A percentile compares a stretch with the other conserved stretches of the same genome.
phyloP scores from a whole-genome alignment of 2,888 invertebrate species.

The Brachyopa scutellaris region DNA sequence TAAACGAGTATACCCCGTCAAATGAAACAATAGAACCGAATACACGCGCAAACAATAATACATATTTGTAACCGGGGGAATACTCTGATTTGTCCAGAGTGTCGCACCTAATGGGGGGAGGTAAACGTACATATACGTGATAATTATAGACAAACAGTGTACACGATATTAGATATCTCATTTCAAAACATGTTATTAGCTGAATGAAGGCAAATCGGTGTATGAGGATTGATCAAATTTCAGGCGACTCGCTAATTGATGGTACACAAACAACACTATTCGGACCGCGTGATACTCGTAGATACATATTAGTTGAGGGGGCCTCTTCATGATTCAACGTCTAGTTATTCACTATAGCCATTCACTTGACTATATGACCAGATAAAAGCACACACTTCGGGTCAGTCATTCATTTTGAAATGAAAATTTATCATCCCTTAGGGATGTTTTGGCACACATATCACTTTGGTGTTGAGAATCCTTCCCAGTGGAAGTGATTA shows the following conservation, averaged over 20 bases:
- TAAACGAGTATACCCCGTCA: background rate
- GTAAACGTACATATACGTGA: background rate
- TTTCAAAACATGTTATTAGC: constrained; percentile 58
- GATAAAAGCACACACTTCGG: too few relatives aligned
- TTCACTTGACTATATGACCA: too few relatives aligned
- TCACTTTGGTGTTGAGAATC: constrained; percentile 40
- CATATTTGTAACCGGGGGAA: background rate
- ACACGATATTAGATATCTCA: constrained; percentile 37
- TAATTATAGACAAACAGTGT: constrained; percentile 48
- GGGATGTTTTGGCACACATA: constrained; percentile 30
- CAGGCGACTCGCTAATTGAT: constrained; percentile 49
- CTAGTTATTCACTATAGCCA: too few relatives aligned
- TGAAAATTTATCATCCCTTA: constrained; percentile 22
- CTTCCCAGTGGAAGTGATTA: constrained; percentile 42
- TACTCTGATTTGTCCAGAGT: constrained; percentile 1
- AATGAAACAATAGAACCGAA: constrained; percentile 2
- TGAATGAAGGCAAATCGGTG: constrained; percentile 5
- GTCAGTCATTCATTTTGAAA: background rate
- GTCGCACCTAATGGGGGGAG: constrained; percentile 10
- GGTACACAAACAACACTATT: constrained; percentile 4
- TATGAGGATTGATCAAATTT: constrained; percentile 30
- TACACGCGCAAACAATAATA: constrained; percentile 11
- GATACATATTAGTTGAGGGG: too few relatives aligned
- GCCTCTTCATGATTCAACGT: too few relatives aligned
- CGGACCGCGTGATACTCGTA: too few relatives aligned